Conservation (phyloP, 2,113 vertebrate species). For the Solenodon paradoxus region DNA sequence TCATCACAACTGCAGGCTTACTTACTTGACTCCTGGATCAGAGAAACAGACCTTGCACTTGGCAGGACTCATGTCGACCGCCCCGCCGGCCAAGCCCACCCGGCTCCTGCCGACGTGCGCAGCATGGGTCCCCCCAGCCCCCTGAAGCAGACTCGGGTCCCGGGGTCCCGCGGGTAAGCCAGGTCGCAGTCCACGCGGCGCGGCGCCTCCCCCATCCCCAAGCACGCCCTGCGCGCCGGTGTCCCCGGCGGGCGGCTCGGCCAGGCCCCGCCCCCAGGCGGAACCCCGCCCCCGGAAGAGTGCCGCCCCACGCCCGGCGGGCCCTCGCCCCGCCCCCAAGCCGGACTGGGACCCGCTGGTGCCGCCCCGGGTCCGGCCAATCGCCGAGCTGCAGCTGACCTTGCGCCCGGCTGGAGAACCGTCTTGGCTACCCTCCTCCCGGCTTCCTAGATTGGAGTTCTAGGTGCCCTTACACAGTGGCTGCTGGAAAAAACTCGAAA, state of each 20-base stretch:
- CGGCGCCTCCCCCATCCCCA: conserved; percentile 73
- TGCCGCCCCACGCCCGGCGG: not conserved
- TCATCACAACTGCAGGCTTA: not conserved
- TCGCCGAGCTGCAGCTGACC: not conserved
- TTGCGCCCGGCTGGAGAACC: not conserved
- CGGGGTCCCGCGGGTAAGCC: not conserved
- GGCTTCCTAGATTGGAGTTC: not conserved
- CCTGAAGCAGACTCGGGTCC: not conserved
- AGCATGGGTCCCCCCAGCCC: not conserved
- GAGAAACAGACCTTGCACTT: conserved; percentile 60
- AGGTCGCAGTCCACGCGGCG: fast-evolving
- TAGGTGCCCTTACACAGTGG: not conserved
- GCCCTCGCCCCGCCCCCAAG: too few species aligned
- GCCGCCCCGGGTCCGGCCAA: not conserved
- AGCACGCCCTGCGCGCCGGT: not conserved
- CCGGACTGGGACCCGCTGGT: too few species aligned
- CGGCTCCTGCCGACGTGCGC: not conserved
- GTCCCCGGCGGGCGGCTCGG: not conserved
- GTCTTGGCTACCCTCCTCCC: not conserved
- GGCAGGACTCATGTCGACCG: conserved; percentile 63
- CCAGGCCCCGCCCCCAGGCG: not conserved
- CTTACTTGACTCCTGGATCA: conserved; percentile 61
- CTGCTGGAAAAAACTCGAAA: not conserved
- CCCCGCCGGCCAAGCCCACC: not conserved
- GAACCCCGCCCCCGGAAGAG: not conserved